phyloP scores from a whole-genome alignment of 2,113 vertebrate genomes.

The Cyanoderma ruficeps region DNA sequence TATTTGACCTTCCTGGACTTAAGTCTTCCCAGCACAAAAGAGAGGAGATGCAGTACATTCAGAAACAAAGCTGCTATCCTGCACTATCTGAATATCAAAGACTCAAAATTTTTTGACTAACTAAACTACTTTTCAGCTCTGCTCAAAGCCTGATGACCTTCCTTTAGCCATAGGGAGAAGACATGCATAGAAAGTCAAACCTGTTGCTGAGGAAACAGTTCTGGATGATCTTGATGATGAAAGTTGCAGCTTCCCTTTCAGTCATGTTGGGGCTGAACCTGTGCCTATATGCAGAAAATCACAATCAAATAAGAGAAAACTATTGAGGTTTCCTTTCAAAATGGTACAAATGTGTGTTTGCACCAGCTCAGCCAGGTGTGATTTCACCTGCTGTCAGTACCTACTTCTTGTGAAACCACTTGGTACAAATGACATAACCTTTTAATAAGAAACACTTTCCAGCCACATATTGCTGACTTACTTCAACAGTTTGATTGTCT shows the following conservation, averaged over 20 bases:
- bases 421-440: not conserved
- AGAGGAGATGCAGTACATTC: not conserved
- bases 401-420: not conserved
- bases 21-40: not conserved
- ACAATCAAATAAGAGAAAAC: not conserved
- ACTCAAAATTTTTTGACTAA: not conserved
- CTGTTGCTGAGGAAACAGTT: slow-evolving; percentile 98
- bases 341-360: not conserved
- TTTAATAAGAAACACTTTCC: not conserved
- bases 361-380: not conserved
- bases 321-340: not conserved
- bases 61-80: not conserved
- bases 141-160: not conserved
- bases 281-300: slow-evolving; percentile 73
- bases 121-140: not conserved
- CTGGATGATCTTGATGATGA: slow-evolving; percentile 96
- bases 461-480: slow-evolving; percentile 71
- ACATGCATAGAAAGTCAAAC: slow-evolving; percentile 55
- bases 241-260: slow-evolving; percentile 92
- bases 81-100: not conserved
- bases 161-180: not conserved
- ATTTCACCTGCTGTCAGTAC: not conserved
- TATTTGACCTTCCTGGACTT: not conserved
- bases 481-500: slow-evolving; percentile 97
- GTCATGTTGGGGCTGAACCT: slow-evolving; percentile 95